Evolutionary conservation across 2,797 vertebrate genomes (phyloP), one percentile per base, ranked within the genome.

Genomic region (Merluccius polli): DNA sequence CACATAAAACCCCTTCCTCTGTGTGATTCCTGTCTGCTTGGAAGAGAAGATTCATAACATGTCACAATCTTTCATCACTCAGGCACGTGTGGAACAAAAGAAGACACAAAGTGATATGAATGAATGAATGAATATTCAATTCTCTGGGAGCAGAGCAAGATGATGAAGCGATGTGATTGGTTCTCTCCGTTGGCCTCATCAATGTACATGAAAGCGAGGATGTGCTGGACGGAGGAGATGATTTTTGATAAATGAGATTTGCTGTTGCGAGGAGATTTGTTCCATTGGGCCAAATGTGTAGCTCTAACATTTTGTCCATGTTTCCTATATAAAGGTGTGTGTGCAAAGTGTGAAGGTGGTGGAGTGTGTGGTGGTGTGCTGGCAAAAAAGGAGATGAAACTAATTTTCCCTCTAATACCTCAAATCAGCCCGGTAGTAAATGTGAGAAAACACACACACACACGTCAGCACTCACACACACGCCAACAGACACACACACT

Each of bases 111-210:
- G 72, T 38, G 59, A 73, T 70, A 68, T 72, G 71, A 65, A 65
- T 63, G n/a, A 83, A 80, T 80, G 33, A 59, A 69, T 76, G 36
- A 78, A 78, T 32, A 78, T 73, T 73, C 65, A 32, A 9, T 29
- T 48, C 59, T 78, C 35, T 29, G n/a, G 78, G 67, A 70, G 68
- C 72, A 63, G 59, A 65, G n/a, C 59, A 13, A 70, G 71, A 74
- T 77, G 63, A 63, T 32, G n/a, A 63, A 72, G 29, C 18, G 29
- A 35, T 27, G 63, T 65, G 67, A 65, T 65, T 65, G 59, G 59
- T 13, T 65, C n/a, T 24, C 24, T 65, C 59, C n/a, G 5, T 59
- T 65, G 24, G n/a, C 59, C 24, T 27, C 59, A 65, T 65, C 27
- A 65, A 65, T 65, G 59, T 65, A 27, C 59, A 65, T 65, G 59